Evolutionary conservation across 2,888 invertebrate genomes (phyloP), one percentile per base, ranked within the genome.

Genomic region (Muscina levida): DNA sequence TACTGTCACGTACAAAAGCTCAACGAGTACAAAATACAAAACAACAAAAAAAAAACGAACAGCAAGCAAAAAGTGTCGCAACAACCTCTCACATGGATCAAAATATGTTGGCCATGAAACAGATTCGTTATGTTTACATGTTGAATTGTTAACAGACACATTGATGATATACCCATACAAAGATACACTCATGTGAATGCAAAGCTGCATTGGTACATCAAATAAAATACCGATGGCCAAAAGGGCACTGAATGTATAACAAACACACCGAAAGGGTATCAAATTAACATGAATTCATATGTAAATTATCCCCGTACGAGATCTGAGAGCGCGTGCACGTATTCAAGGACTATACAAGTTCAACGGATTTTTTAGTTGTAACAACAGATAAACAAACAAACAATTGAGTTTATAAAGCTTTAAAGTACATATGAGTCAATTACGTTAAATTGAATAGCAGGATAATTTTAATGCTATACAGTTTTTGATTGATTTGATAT

Each of bases 1-100:
- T 65, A 53, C 51, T 17, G 46, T 31, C 74, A 74, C 74, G 74
- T 74, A 74, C 74, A 57, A 67, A 46, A 67, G 67, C 56, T 74
- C 67, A 74, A 67, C 13, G 22, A n/a, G 62, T 22, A 39, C 62
- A 62, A 62, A 62, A 53, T 39, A 24, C 17, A 31, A 37, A 39
- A 57, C 8, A 31, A 31, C 31, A 4, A 37, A 39, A 57, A 15
- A n/a, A n/a, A n/a, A n/a, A n/a, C n/a, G n/a, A n/a, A 59, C 56
- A 59, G 37, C 59, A 59, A n/a, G n/a, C n/a, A 31, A 31, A 31
- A 31, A 8, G 8, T 31, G 31, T 31, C 31, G 10, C 39, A 59
- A 1, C 15, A 39, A n/a, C 42, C 42, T 62, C 42, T 17, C 59
- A 42, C 22, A 59, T 3, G 22, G n/a, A 17, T 42, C 10, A 19